phyloP scores from a whole-genome alignment of 2,113 vertebrate genomes.

The Gallinago undulata region DNA sequence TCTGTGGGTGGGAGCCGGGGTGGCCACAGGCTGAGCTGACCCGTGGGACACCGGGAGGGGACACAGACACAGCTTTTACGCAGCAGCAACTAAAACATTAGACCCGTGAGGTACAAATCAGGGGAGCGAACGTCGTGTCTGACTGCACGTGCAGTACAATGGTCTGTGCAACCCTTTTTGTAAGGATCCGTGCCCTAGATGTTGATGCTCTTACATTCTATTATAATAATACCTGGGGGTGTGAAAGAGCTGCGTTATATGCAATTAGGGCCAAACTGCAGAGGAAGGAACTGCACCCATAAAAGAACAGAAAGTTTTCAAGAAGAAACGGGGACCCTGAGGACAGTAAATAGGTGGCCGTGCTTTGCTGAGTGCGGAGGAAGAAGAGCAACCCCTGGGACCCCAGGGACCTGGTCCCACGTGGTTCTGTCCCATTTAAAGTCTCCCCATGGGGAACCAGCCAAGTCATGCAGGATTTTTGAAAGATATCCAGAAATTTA shows the following conservation, averaged over 20 bases:
- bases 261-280: background rate
- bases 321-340: background rate
- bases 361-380: background rate
- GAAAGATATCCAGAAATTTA: background rate
- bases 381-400: background rate
- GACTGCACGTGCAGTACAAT: background rate
- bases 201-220: background rate
- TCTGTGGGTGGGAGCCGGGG: accelerated
- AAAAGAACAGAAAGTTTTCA: background rate
- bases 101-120: background rate
- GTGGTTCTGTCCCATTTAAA: accelerated
- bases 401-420: background rate
- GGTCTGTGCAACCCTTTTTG: background rate
- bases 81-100: background rate
- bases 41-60: no score
- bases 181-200: background rate
- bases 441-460: background rate
- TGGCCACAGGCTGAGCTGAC: background rate
- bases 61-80: background rate
- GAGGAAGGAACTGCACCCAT: background rate
- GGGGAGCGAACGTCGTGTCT: background rate
- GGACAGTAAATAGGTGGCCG: background rate
- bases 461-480: background rate
- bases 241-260: background rate
- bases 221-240: background rate